phyloP scores from a whole-genome alignment of 2,888 invertebrate species.

The Chalcis sispes region DNA sequence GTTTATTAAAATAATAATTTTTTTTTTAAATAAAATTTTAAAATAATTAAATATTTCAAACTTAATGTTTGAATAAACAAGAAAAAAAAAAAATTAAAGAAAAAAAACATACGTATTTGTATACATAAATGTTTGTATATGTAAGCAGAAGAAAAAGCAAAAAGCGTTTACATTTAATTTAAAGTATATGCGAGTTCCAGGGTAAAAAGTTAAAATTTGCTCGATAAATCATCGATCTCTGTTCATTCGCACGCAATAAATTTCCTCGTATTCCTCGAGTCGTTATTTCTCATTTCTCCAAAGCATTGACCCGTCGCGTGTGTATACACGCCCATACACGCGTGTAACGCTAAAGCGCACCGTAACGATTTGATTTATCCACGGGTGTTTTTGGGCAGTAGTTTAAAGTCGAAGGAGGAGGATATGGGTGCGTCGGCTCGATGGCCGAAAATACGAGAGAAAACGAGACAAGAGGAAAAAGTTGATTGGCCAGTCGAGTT shows the following conservation, averaged over 20 bases:
- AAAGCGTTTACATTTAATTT: background rate
- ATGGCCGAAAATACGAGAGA: background rate
- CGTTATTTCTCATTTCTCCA: constrained; percentile 34
- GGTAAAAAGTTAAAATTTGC: background rate
- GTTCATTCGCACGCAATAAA: constrained; percentile 28
- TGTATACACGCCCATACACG: too few relatives aligned
- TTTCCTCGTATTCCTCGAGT: constrained; percentile 17
- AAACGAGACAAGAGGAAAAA: background rate
- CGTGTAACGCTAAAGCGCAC: background rate
- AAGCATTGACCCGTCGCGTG: constrained; percentile 8
- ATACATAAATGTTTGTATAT: too few relatives aligned
- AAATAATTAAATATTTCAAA: too few relatives aligned
- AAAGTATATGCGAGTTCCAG: background rate
- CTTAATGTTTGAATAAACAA: too few relatives aligned
- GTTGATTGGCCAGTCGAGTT: too few relatives aligned
- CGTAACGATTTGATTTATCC: constrained; percentile 33
- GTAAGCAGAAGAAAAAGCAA: too few relatives aligned
- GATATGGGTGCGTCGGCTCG: background rate
- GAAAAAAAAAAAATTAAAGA: too few relatives aligned
- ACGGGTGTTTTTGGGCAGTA: constrained; percentile 19
- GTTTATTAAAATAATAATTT: too few relatives aligned
- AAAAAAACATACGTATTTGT: too few relatives aligned
- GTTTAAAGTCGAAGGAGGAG: too few relatives aligned
- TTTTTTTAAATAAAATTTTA: too few relatives aligned
- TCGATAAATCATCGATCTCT: constrained; percentile 30